phyloP scores from a whole-genome alignment of 2,888 invertebrate genomes.

The Sesia apiformis region DNA sequence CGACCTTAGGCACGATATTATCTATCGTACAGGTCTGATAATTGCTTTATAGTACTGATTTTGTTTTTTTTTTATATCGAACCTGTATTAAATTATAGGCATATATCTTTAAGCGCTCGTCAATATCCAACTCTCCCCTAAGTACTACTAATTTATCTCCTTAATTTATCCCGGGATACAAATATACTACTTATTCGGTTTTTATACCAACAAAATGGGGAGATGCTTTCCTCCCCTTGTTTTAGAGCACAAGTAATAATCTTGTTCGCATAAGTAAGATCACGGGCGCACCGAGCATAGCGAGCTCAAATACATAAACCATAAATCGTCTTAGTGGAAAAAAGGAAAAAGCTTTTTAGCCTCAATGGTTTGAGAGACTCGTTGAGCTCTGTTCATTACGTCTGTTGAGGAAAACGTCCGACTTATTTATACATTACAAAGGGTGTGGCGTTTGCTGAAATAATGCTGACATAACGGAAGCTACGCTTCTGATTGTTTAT shows the following conservation, averaged over 20 bases:
- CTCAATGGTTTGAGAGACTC: slow-evolving; percentile 22
- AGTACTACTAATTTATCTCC: too few species aligned
- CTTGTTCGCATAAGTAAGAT: slow-evolving; percentile 31
- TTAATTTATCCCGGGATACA: not conserved
- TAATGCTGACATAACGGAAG: slow-evolving; percentile 5
- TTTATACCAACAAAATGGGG: not conserved
- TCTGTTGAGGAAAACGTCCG: slow-evolving; percentile 32
- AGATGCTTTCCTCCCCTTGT: not conserved
- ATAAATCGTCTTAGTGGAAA: slow-evolving; percentile 51
- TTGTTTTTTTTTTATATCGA: too few species aligned
- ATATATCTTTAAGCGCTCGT: too few species aligned
- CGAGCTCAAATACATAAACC: slow-evolving; percentile 59
- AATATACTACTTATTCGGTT: not conserved
- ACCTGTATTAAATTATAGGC: too few species aligned
- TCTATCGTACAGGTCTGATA: too few species aligned
- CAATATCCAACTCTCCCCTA: too few species aligned
- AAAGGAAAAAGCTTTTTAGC: slow-evolving; percentile 40
- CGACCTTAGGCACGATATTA: too few species aligned
- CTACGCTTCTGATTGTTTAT: not conserved
- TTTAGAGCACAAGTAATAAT: slow-evolving; percentile 25
- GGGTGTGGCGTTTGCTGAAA: slow-evolving; percentile 10
- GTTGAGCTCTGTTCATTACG: slow-evolving; percentile 44
- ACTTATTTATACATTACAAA: slow-evolving; percentile 21
- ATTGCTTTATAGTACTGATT: too few species aligned
- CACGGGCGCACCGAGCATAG: slow-evolving; percentile 32